phyloP scores from a whole-genome alignment of 2,113 vertebrate genomes.

The Paradoxurus hermaphroditus region DNA sequence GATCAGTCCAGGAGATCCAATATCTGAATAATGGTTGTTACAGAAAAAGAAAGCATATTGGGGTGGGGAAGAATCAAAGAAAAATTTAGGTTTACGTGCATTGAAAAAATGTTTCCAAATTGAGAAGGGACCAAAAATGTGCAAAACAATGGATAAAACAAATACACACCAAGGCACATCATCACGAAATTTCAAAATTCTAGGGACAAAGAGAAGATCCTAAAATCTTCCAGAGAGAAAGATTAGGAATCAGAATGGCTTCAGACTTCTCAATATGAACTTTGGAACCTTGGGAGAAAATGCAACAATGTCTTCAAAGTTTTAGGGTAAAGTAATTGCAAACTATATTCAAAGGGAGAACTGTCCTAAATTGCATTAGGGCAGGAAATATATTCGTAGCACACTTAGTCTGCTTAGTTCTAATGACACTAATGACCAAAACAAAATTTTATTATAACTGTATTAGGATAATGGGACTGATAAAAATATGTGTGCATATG shows the following conservation, averaged over 20 bases:
- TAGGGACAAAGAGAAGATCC: not conserved
- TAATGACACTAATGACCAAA: not conserved
- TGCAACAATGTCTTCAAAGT: not conserved
- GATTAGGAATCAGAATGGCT: not conserved
- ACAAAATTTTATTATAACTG: not conserved
- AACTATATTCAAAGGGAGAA: not conserved
- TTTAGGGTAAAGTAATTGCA: slow-evolving; percentile 31
- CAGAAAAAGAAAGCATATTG: not conserved
- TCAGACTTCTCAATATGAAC: not conserved
- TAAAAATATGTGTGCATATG: not conserved
- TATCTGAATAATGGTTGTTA: not conserved
- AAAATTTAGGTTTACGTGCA: not conserved
- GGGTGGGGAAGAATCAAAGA: not conserved
- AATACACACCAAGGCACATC: not conserved
- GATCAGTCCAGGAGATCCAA: not conserved
- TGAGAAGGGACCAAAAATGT: not conserved
- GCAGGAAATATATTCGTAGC: not conserved
- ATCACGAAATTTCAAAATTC: slow-evolving; percentile 12
- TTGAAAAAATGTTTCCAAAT: slow-evolving; percentile 2
- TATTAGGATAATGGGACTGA: not conserved
- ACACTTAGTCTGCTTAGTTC: not conserved
- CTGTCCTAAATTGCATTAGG: not conserved
- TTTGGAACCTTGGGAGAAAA: not conserved
- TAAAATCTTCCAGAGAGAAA: slow-evolving; percentile 23
- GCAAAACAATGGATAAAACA: not conserved